A percentile compares a stretch with the other conserved stretches of the same genome.
Evolutionary conservation across 2,113 vertebrate species (phyloP).

Genomic region (Motacilla alba): DNA sequence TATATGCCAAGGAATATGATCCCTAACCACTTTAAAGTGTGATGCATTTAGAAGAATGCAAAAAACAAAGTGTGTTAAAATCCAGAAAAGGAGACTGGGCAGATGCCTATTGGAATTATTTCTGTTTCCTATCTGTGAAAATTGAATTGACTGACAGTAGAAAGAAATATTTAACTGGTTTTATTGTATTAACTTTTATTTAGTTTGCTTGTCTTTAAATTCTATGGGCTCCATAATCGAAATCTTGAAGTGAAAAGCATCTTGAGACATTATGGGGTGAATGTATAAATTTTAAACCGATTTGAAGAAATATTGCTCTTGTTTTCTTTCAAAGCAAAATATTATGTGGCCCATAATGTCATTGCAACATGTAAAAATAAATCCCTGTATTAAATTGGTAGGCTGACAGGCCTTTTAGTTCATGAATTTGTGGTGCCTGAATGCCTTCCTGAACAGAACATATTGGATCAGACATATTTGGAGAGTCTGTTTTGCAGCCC

Average conservation of each 20-base stretch:
- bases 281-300: neutral
- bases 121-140: slow-evolving; percentile 25
- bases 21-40: slow-evolving; percentile 19
- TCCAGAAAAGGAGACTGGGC: neutral
- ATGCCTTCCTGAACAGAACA: neutral
- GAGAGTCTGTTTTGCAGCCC: neutral
- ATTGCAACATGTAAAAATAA: neutral
- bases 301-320: slow-evolving; percentile 2
- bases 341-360: neutral
- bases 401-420: neutral
- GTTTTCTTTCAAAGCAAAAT: slow-evolving; percentile 1
- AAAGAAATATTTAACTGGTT: slow-evolving; percentile 1
- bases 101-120: slow-evolving; percentile 11
- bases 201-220: slow-evolving; percentile 13
- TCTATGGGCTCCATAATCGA: neutral
- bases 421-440: neutral
- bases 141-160: slow-evolving; percentile 19
- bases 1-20: slow-evolving; percentile 6
- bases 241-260: neutral
- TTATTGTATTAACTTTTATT: slow-evolving; percentile 24
- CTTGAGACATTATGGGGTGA: neutral
- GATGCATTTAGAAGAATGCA: slow-evolving; percentile 28
- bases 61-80: slow-evolving; percentile 33
- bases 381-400: neutral
- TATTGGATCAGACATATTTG: neutral